Evolutionary conservation across 2,888 invertebrate species (phyloP), one percentile per base, ranked within the genome.

Genomic region (Lottia scabra): DNA sequence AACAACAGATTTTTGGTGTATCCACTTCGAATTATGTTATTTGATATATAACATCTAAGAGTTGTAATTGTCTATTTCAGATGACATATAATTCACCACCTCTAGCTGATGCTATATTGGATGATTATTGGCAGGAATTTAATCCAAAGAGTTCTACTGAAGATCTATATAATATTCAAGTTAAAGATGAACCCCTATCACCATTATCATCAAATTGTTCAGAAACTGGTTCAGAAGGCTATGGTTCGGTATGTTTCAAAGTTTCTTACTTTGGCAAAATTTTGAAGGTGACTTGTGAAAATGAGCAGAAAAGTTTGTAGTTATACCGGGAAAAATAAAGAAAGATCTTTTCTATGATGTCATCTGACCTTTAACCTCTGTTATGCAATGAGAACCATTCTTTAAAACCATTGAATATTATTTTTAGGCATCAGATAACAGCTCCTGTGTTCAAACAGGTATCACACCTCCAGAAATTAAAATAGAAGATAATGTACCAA

Each of bases 171-270:
- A 23, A 38, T 38, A 63, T 65, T 19, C 27, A 65, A 63, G 70
- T 81, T 19, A 83, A 83, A 65, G 75, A 80, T 26, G 83, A 83
- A 70, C 80, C 83, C 8, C 75, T 77, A 45, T 83, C 83, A 12
- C 81, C 81, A 12, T 64, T 75, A 15, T 77, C 78, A 15, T 80
- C 80, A 38, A 67, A 71, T 64, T 71, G 73, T 12, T 80, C 80
- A 15, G 78, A 78, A 26, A 63, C 74, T 26, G 71, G 73, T 26
- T 76, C 76, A 16, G 77, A 77, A 46, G 73, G 75, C 19, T 71
- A 73, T 64, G 66, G 63, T 30, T 69, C 70, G 2, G 74, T 76
- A 46, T 67, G 73, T 56, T 19, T 56, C 10, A 12, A n/a, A 56
- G 19, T 56, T 56, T 38, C 8, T 6, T 8, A 38, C 10, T 5